A percentile compares a stretch with the other conserved stretches of the same genome.
Evolutionary conservation across 2,888 invertebrate genomes (phyloP).

Genomic region (Amblyjoppa proteus): DNA sequence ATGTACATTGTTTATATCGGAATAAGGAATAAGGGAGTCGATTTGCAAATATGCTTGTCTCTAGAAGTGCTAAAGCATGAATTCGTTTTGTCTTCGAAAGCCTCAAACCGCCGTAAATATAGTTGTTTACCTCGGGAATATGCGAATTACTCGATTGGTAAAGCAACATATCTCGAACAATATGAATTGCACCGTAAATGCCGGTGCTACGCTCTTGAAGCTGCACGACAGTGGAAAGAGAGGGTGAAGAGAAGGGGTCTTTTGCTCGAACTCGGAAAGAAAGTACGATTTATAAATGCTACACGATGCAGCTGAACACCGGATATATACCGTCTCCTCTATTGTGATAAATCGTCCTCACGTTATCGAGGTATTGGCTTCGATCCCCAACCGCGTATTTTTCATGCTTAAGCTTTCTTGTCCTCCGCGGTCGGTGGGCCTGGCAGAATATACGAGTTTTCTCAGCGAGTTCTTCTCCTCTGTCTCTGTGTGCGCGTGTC

Average conservation of each 20-base stretch:
- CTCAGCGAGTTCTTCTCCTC: conserved; percentile 41
- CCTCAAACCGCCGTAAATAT: conserved; percentile 37
- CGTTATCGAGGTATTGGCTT: conserved; percentile 69
- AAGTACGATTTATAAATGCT: conserved; percentile 69
- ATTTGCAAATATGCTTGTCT: neutral
- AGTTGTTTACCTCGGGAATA: conserved; percentile 51
- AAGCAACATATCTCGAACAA: conserved; percentile 38
- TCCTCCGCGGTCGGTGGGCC: conserved; percentile 54
- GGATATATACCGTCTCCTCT: conserved; percentile 65
- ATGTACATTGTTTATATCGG: neutral
- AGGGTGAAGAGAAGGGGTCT: neutral
- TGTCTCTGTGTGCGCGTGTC: neutral
- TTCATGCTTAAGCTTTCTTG: conserved; percentile 70
- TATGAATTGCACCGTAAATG: conserved; percentile 39
- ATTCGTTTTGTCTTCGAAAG: conserved; percentile 3
- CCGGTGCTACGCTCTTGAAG: conserved; percentile 29
- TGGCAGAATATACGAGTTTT: conserved; percentile 63
- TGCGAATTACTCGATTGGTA: conserved; percentile 30
- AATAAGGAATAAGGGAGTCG: neutral
- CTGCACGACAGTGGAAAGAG: conserved; percentile 19
- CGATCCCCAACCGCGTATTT: conserved; percentile 69
- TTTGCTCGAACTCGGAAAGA: conserved; percentile 47
- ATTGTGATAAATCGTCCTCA: conserved; percentile 72
- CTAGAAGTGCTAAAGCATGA: neutral
- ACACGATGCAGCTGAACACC: conserved; percentile 67